Evolutionary conservation across 2,888 invertebrate species (phyloP).

Genomic region (Muschampia plurimacula): DNA sequence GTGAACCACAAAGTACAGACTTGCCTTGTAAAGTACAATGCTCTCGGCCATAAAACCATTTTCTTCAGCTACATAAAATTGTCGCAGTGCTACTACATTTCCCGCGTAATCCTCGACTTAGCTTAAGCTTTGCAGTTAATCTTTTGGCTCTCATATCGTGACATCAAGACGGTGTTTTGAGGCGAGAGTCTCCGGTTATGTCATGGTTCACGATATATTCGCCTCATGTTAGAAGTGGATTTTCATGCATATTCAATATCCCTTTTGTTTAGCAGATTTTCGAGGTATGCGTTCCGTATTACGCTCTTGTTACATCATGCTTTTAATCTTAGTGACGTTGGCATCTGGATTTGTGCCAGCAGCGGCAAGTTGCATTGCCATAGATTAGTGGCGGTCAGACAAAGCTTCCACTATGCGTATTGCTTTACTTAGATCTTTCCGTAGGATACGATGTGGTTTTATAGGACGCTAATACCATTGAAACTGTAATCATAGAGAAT

Average conservation of each 20-base stretch:
- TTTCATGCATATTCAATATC: slow-evolving; percentile 14
- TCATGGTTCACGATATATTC: slow-evolving; percentile 8
- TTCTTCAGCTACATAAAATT: slow-evolving; percentile 39
- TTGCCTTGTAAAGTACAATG: slow-evolving; percentile 21
- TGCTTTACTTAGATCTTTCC: slow-evolving; percentile 23
- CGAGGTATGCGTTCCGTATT: slow-evolving; percentile 6
- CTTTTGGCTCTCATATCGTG: slow-evolving; percentile 38
- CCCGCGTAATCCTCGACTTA: slow-evolving; percentile 37
- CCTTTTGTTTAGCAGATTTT: slow-evolving; percentile 15
- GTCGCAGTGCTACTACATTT: slow-evolving; percentile 39
- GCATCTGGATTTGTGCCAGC: slow-evolving; percentile 33
- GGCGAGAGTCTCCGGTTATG: background rate
- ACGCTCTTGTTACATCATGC: slow-evolving; percentile 22
- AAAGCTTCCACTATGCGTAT: slow-evolving; percentile 20
- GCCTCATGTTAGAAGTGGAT: background rate
- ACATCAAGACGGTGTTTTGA: slow-evolving; percentile 36
- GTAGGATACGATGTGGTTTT: background rate
- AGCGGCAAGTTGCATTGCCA: slow-evolving; percentile 23
- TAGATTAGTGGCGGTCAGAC: slow-evolving; percentile 30
- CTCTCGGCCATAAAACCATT: slow-evolving; percentile 34
- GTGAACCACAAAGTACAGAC: slow-evolving; percentile 18
- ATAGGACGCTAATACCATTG: background rate
- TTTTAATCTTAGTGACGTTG: slow-evolving; percentile 29
- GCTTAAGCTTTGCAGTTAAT: slow-evolving; percentile 40
- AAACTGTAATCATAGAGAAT: background rate